phyloP scores from a whole-genome alignment of 2,113 vertebrate genomes.

The Balaeniceps rex region DNA sequence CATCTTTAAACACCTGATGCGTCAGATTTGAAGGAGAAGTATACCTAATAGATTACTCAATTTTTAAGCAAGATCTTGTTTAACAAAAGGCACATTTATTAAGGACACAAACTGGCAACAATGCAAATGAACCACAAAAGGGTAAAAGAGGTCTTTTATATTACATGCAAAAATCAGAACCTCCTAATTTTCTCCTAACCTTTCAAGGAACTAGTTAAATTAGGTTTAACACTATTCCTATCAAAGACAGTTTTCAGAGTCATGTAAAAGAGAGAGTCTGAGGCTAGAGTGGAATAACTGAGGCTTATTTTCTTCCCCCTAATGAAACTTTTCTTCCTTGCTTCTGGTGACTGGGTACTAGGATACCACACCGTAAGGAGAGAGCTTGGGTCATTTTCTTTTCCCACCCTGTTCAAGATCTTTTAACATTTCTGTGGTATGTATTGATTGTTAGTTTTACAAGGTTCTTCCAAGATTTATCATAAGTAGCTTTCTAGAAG shows the following conservation, averaged over 20 bases:
- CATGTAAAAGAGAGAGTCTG: not conserved
- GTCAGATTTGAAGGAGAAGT: not conserved
- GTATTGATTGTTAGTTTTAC: not conserved
- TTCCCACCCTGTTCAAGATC: not conserved
- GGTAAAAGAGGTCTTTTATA: not conserved
- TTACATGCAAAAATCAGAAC: not conserved
- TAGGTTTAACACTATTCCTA: not conserved
- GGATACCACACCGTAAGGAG: accelerated
- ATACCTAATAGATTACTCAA: not conserved
- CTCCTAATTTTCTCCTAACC: not conserved
- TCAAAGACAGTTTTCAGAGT: not conserved
- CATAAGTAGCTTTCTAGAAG: not conserved
- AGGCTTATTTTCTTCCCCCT: not conserved
- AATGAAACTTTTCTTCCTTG: not conserved
- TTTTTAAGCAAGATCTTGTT: not conserved
- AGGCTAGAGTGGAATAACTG: not conserved
- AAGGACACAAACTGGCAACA: not conserved
- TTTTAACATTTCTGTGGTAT: not conserved
- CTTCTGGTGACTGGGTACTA: not conserved
- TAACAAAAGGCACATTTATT: not conserved
- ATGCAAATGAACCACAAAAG: not conserved
- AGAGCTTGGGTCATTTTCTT: not conserved
- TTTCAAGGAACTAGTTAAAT: not conserved
- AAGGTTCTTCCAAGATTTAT: not conserved
- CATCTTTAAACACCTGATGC: not conserved